These are phyloP conservation scores for Drosophila sulfurigaster DNA, from an alignment of 1,140 invertebrate species.

Conservation along the genomic window DNA sequence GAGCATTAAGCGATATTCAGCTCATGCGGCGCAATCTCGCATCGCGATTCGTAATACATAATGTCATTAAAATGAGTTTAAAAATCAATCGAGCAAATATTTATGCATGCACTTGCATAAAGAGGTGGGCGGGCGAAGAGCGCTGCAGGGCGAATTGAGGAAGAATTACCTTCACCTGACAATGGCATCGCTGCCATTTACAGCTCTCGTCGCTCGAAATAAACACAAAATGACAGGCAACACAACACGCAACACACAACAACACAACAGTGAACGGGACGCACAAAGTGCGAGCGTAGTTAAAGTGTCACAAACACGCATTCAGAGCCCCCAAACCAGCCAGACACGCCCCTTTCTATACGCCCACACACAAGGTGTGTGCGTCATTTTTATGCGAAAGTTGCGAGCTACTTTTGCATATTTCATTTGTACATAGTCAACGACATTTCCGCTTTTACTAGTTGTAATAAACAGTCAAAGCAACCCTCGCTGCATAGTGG, in stretches of 20 bases:
- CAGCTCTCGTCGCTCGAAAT: constrained; percentile 61
- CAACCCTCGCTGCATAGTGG: constrained; percentile 32
- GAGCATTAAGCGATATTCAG: too few relatives aligned
- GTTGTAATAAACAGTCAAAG: constrained; percentile 9
- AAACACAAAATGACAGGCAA: constrained; percentile 69
- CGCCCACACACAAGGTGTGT: constrained; percentile 11
- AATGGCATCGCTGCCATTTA: constrained; percentile 70
- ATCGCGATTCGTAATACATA: constrained; percentile 19
- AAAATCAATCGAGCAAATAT: constrained; percentile 52
- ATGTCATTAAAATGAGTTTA: constrained; percentile 40
- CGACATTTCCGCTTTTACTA: neutral
- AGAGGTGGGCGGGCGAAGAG: constrained; percentile 35
- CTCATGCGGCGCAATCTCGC: constrained; percentile 11
- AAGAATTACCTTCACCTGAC: constrained; percentile 30
- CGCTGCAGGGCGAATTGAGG: constrained; percentile 6
- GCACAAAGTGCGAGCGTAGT: constrained; percentile 65
- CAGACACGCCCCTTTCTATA: constrained; percentile 1
- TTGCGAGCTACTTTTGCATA: neutral
- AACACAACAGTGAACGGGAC: constrained; percentile 39
- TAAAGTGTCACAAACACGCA: constrained; percentile 78
- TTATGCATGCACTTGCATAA: constrained; percentile 48
- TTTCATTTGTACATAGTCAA: neutral
- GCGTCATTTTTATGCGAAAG: neutral
- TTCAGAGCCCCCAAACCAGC: neutral
- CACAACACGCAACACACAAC: constrained; percentile 26